Base-by-base conservation (phyloP, 2,888 invertebrate genomes). In the Morpho achilles region DNA sequence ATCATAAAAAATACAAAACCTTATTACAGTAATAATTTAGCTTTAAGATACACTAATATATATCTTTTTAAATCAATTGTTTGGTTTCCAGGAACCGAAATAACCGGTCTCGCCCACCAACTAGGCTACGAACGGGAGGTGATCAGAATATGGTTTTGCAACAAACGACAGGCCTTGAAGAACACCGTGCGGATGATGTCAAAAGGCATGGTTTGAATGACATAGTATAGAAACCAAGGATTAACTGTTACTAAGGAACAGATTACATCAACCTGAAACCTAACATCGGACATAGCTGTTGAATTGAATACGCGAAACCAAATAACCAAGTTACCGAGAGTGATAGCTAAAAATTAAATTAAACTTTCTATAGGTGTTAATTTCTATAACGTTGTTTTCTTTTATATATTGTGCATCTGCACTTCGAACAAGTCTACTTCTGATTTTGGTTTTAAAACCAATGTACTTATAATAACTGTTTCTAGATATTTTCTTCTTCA, bases 131-230 rank as follows among this genome's bases (percentile, higher is more conserved):
- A 99, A 79, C 93, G 99, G 56, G 99, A 99, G 91, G 99, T 99
- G 55, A 98, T 99, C 75, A 92, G 99, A 84, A 99, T 99, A 89
- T 99, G 99, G 99, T 99, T 99, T 90, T 99, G 99, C 91, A 99
- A 99, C 91, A 99, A 99, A 87, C 93, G 99, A 58, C 99, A 99
- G 87, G 98, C 99, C 1, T 92, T 99, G 68, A 99, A 99, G 86
- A 99, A 99, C 82, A 98, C 98, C n/a, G 98, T 98, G 67, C 93
- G 97, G 74, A 96, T 97, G 96, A 97, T 97, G 96, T 96, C 96
- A 55, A 96, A 96, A 89, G 95, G 95, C 70, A 94, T 95, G 94
- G 94, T 95, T 69, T 95, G 94, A 90, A 72, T 8, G 43, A 56
- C 3, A 32, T 32, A 32, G 48, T 50, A 59, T 32, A 54, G 53